Percentiles rank a stretch among this genome's conserved stretches.
phyloP scores from a whole-genome alignment of 37 sponge, comb jelly and placozoan genomes.

The Ianthella basta region DNA sequence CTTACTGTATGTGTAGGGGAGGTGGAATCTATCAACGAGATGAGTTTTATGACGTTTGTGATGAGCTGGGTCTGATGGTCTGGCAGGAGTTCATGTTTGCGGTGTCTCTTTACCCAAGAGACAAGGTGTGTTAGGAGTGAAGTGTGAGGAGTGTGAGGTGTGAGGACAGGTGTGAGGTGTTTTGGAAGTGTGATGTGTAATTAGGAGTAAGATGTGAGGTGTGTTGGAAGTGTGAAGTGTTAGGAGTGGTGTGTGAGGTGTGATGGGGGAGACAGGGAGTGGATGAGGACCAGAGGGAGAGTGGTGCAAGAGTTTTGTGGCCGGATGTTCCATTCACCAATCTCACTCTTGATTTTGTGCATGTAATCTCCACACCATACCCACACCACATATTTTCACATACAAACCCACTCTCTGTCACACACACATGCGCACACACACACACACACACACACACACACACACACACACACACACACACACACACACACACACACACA shows the following conservation, averaged over 20 bases:
- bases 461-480: no score
- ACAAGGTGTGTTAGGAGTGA: conserved; percentile 52
- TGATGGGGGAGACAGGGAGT: not conserved
- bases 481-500: no score
- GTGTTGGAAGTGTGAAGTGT: not conserved
- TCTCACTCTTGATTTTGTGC: no score
- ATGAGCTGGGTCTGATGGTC: conserved; percentile 93
- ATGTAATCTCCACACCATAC: no score
- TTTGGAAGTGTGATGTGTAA: not conserved
- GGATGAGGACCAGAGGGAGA: not conserved
- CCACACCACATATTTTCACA: no score
- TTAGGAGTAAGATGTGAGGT: not conserved
- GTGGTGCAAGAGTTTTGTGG: not conserved
- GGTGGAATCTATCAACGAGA: conserved; percentile 94
- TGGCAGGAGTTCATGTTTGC: conserved; percentile 99
- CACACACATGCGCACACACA: no score
- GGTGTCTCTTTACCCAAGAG: conserved; percentile 90
- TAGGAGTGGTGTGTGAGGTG: not conserved
- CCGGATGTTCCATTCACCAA: no score
- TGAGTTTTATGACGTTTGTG: conserved; percentile 94
- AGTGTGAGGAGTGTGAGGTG: no score
- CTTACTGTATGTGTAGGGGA: conserved; percentile 68
- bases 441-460: not conserved
- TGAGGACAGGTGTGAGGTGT: not conserved
- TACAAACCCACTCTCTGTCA: no score